Evolutionary conservation across 1,140 invertebrate genomes (phyloP).

Genomic region (Streblospio benedicti): DNA sequence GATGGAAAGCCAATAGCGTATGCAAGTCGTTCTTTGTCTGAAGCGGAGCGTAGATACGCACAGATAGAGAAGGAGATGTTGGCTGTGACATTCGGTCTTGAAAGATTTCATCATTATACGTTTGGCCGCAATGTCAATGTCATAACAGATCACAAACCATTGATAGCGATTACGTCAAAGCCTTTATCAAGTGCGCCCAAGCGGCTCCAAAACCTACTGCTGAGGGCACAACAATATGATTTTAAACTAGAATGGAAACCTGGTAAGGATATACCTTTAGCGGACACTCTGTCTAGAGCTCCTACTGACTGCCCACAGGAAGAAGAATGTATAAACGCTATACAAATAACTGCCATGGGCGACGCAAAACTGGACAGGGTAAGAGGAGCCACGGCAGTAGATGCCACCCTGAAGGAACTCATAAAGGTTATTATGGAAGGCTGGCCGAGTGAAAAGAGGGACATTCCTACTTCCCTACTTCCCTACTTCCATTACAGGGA

Average conservation of each 20-base stretch:
- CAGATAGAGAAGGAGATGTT: constrained; percentile 45
- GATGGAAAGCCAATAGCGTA: constrained; percentile 4
- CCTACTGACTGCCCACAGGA: not conserved
- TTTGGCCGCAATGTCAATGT: constrained; percentile 30
- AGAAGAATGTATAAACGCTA: not conserved
- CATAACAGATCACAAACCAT: constrained; percentile 39
- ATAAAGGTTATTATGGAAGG: not conserved
- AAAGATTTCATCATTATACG: constrained; percentile 42
- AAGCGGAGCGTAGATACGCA: not conserved
- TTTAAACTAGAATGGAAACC: constrained; percentile 30
- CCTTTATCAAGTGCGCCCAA: constrained; percentile 36
- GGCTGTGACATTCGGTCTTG: constrained; percentile 46
- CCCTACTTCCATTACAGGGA: constrained; percentile 3
- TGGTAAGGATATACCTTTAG: not conserved
- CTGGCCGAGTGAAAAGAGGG: no score
- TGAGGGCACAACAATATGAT: constrained; percentile 45
- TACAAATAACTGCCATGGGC: not conserved
- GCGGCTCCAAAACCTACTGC: constrained; percentile 45
- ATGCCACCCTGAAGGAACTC: not conserved
- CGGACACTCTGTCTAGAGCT: not conserved
- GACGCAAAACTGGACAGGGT: not conserved
- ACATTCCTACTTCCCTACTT: no score
- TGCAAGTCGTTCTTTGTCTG: constrained; percentile 1
- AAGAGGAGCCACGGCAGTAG: not conserved
- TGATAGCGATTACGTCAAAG: constrained; percentile 43